These are phyloP conservation scores for Sciaenops ocellatus DNA, from an alignment of 2,797 vertebrate species.

Conservation along the genomic window DNA sequence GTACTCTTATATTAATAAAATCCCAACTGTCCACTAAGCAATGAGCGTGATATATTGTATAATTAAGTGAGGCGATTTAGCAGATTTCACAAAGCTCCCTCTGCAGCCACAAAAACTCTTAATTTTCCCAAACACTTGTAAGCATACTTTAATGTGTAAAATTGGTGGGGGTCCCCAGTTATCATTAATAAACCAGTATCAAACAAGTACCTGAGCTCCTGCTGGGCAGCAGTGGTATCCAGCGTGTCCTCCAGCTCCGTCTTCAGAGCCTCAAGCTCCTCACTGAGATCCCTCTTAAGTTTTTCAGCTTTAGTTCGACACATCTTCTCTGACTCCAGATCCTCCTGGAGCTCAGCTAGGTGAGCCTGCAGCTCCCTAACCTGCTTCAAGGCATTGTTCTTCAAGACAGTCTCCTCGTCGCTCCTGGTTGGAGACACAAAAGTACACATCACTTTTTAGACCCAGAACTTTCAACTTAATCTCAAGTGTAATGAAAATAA, in stretches of 20 bases:
- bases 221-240: slow-evolving; percentile 97
- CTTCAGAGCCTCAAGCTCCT: slow-evolving; percentile 97
- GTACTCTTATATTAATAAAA: not conserved
- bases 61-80: not conserved
- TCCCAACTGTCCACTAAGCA: not conserved
- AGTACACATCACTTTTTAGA: not conserved
- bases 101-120: not conserved
- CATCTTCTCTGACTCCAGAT: slow-evolving; percentile 94
- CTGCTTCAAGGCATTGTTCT: slow-evolving; percentile 94
- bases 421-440: slow-evolving; percentile 81
- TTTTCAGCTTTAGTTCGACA: slow-evolving; percentile 97
- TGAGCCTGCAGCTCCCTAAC: slow-evolving; percentile 96
- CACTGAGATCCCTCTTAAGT: slow-evolving; percentile 95
- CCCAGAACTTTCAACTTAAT: not conserved
- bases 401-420: slow-evolving; percentile 93
- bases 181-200: not conserved
- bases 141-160: not conserved
- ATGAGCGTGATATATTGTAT: no score
- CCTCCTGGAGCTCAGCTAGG: slow-evolving; percentile 95
- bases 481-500: not conserved
- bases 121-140: not conserved
- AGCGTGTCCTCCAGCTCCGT: slow-evolving; percentile 97
- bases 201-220: slow-evolving; percentile 91
- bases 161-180: not conserved
- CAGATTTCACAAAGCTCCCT: not conserved